A percentile compares a stretch with the other conserved stretches of the same genome.
Conservation (phyloP, 2,113 vertebrate genomes). For the Helogale parvula region DNA sequence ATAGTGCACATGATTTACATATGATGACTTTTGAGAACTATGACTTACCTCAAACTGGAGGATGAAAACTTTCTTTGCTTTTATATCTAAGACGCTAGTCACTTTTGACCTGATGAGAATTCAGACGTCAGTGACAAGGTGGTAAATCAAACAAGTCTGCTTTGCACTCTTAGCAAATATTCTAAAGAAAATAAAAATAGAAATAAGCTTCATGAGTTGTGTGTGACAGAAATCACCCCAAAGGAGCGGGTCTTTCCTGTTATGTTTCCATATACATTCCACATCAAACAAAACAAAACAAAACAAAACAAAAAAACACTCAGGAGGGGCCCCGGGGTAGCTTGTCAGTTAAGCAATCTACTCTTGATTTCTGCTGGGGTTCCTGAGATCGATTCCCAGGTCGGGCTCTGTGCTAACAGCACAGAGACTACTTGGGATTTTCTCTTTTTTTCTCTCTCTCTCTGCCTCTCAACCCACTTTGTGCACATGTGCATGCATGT, state of each 20-base stretch:
- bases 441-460: too few species aligned
- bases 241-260: rapidly evolving
- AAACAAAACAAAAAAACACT: too few species aligned
- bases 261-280: not conserved
- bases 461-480: too few species aligned
- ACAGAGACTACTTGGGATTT: too few species aligned
- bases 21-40: conserved; percentile 29
- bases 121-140: not conserved
- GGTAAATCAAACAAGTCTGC: not conserved
- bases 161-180: not conserved
- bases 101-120: not conserved
- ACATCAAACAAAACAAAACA: not conserved
- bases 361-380: too few species aligned
- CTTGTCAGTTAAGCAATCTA: too few species aligned
- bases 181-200: not conserved
- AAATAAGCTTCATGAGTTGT: not conserved
- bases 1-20: conserved; percentile 44
- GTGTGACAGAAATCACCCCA: not conserved
- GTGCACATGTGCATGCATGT: too few species aligned
- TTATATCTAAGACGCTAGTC: not conserved
- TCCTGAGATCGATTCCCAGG: too few species aligned
- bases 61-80: conserved; percentile 1
- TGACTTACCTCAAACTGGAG: not conserved
- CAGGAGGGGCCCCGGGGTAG: too few species aligned
- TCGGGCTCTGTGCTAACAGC: too few species aligned